Percentiles rank a stretch among this genome's conserved stretches.
phyloP scores from a whole-genome alignment of 1,140 invertebrate species.

The Drosophila lacertosa region DNA sequence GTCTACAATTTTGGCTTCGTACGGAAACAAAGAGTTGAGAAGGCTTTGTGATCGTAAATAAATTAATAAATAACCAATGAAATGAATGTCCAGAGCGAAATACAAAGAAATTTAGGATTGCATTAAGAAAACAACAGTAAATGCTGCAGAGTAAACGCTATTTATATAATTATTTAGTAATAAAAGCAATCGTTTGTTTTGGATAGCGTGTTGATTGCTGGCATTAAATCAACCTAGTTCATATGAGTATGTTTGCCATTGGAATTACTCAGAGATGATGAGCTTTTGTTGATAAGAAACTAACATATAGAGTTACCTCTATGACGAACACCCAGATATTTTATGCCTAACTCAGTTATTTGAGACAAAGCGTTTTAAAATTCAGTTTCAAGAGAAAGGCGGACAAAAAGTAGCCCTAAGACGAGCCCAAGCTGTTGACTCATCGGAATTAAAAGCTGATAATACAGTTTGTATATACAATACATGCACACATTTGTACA shows the following conservation, averaged over 20 bases:
- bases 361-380: neutral
- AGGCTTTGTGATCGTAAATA: conserved; percentile 48
- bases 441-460: conserved; percentile 14
- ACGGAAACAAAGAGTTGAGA: conserved; percentile 57
- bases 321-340: no score
- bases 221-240: neutral
- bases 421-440: conserved; percentile 16
- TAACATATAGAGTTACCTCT: neutral
- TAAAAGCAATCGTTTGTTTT: neutral
- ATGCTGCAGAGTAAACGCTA: neutral
- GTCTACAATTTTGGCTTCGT: conserved; percentile 34
- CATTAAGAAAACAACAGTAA: no score
- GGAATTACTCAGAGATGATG: conserved; percentile 9
- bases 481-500: neutral
- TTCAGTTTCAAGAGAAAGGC: neutral
- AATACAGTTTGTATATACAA: neutral
- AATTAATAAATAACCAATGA: conserved; percentile 67
- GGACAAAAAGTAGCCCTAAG: conserved; percentile 7
- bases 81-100: conserved; percentile 9
- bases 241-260: neutral
- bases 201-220: neutral
- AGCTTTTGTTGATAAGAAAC: conserved; percentile 15
- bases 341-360: neutral
- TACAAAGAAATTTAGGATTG: neutral
- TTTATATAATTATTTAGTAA: neutral